Percentiles rank a stretch among this genome's conserved stretches.
phyloP scores from a whole-genome alignment of 2,797 vertebrate genomes.

The Melanotaenia parkinsoni region DNA sequence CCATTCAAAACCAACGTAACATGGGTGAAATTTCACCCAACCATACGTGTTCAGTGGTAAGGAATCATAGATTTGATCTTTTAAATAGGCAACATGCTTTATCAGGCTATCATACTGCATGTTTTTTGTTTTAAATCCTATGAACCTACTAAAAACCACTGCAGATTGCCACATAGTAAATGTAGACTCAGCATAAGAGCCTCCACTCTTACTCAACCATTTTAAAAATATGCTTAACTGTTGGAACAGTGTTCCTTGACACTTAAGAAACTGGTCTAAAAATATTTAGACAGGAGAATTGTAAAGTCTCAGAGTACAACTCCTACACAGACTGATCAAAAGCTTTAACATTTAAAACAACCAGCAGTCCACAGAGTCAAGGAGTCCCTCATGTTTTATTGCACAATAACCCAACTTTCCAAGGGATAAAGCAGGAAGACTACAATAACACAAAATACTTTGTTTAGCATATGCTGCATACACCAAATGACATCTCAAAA shows the following conservation, averaged over 20 bases:
- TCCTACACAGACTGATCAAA: background rate
- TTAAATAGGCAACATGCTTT: background rate
- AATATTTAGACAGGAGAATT: background rate
- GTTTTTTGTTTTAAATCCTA: background rate
- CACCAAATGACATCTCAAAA: conserved; percentile 71
- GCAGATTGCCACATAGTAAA: background rate
- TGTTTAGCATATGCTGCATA: conserved; percentile 69
- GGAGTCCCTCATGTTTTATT: conserved; percentile 82
- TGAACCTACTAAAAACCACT: background rate
- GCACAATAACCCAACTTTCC: conserved; percentile 80
- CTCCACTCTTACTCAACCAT: too few relatives aligned
- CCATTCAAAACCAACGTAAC: background rate
- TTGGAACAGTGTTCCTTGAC: background rate
- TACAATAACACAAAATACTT: conserved; percentile 77
- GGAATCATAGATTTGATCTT: background rate
- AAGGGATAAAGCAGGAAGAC: conserved; percentile 79
- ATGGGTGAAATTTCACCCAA: background rate
- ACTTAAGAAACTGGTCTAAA: background rate
- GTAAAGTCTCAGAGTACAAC: background rate
- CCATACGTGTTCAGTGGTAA: background rate
- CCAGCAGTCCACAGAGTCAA: conserved; percentile 50
- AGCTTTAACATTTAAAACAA: conserved; percentile 12
- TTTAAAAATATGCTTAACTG: background rate
- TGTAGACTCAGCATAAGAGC: background rate
- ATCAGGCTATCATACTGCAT: background rate